Evolutionary conservation across 2,888 invertebrate species (phyloP), one percentile per base, ranked within the genome.

Genomic region (Tipula vernalis): DNA sequence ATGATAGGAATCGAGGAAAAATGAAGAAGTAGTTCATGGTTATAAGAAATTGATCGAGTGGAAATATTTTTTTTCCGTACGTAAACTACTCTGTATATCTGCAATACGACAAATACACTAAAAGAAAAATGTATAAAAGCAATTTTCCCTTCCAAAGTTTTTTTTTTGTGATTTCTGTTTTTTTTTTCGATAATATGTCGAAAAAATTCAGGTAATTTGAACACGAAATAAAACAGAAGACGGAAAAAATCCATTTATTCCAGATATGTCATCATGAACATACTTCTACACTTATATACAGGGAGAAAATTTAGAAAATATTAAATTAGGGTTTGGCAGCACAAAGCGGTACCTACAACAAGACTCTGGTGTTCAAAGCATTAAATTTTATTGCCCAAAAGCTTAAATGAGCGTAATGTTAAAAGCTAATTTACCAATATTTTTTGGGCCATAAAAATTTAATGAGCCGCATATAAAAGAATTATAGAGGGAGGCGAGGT

Each of bases 31-130:
- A 71, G 71, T 71, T 71, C 71, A 71, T 71, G 71, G 71, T 71
- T 71, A 71, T 71, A 71, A 71, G 71, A 71, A 71, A 71, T 71
- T 71, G 71, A 71, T 71, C 71, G 71, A 71, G 71, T 71, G 71
- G 71, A 71, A 71, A 71, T 71, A 71, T 71, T 28, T 71, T 71
- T 28, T 28, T 71, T 28, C 12, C 28, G 71, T 71, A 71, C 71
- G 71, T 71, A 71, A 71, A 71, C 71, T 71, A 71, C 71, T 71
- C 71, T 71, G 28, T 71, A 28, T 71, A 71, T 71, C 71, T 71
- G 71, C 71, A 71, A 71, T 71, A 71, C 10, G 71, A 71, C 71
- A 71, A 71, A 71, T 71, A 71, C 18, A 71, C 71, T 28, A 71
- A 71, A 71, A 71, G 71, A 10, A 71, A 71, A 71, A 71, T 71